Evolutionary conservation across 2,113 vertebrate genomes (phyloP).

Genomic region (Oryctolagus cuniculus): DNA sequence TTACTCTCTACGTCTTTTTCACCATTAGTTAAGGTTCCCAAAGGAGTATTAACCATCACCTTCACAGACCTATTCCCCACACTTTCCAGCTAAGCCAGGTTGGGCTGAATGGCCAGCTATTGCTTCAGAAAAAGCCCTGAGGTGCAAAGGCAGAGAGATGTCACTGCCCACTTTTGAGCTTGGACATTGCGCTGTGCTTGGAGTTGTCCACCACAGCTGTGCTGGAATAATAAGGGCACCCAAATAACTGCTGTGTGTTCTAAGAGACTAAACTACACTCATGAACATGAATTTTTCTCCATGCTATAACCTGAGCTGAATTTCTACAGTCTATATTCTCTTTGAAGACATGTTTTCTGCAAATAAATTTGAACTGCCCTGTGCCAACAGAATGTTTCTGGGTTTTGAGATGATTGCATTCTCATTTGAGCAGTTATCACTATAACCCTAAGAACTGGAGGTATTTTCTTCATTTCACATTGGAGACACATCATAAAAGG

Average conservation of each 20-base stretch:
- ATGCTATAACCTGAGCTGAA: neutral
- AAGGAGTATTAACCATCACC: neutral
- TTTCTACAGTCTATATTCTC: neutral
- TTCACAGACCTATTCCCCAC: neutral
- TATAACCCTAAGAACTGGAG: neutral
- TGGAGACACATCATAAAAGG: neutral
- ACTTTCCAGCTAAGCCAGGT: neutral
- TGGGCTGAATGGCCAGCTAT: neutral
- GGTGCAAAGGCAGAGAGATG: neutral
- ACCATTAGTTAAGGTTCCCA: neutral
- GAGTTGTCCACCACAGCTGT: neutral
- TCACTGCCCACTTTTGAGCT: neutral
- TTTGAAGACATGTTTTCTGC: neutral
- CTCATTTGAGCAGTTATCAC: neutral
- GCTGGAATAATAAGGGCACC: neutral
- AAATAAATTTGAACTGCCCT: neutral
- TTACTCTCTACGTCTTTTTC: neutral
- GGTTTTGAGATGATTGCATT: neutral
- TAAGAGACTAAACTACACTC: neutral
- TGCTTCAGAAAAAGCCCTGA: too few relatives aligned
- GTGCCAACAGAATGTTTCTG: neutral
- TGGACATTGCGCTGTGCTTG: neutral
- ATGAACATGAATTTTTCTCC: neutral
- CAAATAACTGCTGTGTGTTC: neutral
- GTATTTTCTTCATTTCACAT: neutral